These are phyloP conservation scores for Spilarctia lutea DNA, from an alignment of 2,888 invertebrate species.

Conservation along the genomic window DNA sequence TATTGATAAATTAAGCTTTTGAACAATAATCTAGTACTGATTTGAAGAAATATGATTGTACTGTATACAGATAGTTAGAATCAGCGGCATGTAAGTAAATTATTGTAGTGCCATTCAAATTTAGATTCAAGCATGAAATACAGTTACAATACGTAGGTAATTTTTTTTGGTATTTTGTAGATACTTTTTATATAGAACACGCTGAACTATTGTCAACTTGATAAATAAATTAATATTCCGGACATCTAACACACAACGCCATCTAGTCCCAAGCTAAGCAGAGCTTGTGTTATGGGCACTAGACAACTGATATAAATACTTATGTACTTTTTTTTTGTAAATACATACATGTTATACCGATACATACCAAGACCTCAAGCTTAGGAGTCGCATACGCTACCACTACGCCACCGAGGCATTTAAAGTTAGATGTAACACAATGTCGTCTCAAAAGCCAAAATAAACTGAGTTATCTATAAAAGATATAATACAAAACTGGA, in stretches of 20 bases:
- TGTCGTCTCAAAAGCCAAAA: background rate
- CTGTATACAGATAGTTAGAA: background rate
- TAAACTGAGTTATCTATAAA: background rate
- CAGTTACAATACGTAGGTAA: no score
- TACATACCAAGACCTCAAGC: no score
- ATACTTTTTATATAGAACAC: background rate
- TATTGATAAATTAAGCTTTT: background rate
- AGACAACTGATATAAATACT: no score
- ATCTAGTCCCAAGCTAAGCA: no score
- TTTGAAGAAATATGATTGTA: background rate
- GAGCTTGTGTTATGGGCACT: no score
- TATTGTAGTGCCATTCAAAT: background rate
- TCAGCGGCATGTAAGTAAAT: background rate
- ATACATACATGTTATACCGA: no score
- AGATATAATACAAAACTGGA: constrained; percentile 5
- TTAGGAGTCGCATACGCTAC: no score
- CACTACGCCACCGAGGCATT: no score
- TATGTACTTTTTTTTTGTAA: no score
- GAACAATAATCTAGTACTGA: background rate
- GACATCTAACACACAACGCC: no score
- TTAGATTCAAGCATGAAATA: background rate
- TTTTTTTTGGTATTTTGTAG: no score
- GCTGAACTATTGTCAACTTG: background rate
- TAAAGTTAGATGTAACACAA: background rate
- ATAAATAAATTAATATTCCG: no score